A percentile compares a stretch with the other conserved stretches of the same genome.
Conservation (phyloP, 2,797 vertebrate genomes). For the Chaetodon trifasciatus region DNA sequence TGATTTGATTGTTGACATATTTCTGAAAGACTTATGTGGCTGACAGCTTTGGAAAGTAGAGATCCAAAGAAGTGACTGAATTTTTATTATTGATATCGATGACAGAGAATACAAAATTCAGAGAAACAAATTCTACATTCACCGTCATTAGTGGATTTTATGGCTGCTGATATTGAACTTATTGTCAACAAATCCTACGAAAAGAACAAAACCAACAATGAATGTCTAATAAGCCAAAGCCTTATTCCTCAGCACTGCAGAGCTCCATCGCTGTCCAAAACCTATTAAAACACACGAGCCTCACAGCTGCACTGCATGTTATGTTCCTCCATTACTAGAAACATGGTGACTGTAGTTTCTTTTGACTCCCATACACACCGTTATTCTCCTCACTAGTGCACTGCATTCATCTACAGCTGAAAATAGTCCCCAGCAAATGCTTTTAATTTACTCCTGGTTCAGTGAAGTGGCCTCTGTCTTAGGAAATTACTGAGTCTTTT, state of each 20-base stretch:
- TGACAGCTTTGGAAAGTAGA: slow-evolving; percentile 51
- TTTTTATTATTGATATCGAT: slow-evolving; percentile 11
- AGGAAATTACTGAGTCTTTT: neutral
- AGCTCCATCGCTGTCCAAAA: slow-evolving; percentile 2
- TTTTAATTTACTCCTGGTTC: neutral
- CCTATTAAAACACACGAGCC: neutral
- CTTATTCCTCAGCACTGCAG: neutral
- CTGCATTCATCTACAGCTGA: neutral
- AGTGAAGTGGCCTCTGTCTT: neutral
- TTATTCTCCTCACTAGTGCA: neutral
- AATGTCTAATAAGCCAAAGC: neutral
- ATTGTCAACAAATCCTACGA: slow-evolving; percentile 5
- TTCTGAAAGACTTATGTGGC: slow-evolving; percentile 55
- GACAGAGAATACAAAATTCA: neutral
- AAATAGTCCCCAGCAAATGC: neutral
- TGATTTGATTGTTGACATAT: slow-evolving; percentile 74
- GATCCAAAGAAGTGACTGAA: neutral
- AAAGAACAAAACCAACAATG: slow-evolving; percentile 5
- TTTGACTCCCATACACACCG: neutral
- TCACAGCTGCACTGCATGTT: neutral
- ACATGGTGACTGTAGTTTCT: neutral
- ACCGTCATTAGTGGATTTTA: too few species aligned
- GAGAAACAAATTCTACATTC: neutral
- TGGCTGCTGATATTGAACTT: neutral
- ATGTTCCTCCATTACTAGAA: neutral